Evolutionary conservation across 2,113 vertebrate genomes (phyloP).

Genomic region (Phoenicopterus ruber): DNA sequence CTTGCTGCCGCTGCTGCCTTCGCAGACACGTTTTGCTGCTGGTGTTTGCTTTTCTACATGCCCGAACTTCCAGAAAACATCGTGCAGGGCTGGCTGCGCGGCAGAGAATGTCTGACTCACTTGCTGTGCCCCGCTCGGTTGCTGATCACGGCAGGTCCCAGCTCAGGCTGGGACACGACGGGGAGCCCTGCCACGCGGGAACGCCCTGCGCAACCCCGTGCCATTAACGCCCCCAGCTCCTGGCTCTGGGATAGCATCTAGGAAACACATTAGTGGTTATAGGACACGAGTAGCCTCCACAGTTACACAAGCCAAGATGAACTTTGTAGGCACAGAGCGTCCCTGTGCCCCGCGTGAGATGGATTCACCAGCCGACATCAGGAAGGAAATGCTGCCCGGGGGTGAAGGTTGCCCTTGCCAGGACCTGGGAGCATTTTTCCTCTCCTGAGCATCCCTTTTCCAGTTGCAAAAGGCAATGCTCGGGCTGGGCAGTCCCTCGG

Average conservation of each 20-base stretch:
- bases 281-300: fast-evolving
- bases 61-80: background rate
- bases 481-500: background rate
- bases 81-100: fast-evolving
- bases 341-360: fast-evolving
- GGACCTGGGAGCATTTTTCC: background rate
- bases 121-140: background rate
- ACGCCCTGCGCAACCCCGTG: background rate
- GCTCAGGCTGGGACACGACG: background rate
- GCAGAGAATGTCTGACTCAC: background rate
- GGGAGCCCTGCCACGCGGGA: background rate
- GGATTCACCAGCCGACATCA: fast-evolving
- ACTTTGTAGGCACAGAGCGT: background rate
- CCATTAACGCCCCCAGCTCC: background rate
- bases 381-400: fast-evolving
- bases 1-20: background rate
- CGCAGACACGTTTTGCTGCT: background rate
- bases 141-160: background rate
- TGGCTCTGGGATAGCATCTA: background rate
- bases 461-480: background rate
- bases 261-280: fast-evolving
- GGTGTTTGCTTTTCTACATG: background rate
- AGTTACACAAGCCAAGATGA: background rate
- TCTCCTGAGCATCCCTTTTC: background rate
- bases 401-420: background rate